Evolutionary conservation across 2,113 vertebrate genomes (phyloP), one percentile per base, ranked within the genome.

Genomic region (Rhabdornis inornatus): DNA sequence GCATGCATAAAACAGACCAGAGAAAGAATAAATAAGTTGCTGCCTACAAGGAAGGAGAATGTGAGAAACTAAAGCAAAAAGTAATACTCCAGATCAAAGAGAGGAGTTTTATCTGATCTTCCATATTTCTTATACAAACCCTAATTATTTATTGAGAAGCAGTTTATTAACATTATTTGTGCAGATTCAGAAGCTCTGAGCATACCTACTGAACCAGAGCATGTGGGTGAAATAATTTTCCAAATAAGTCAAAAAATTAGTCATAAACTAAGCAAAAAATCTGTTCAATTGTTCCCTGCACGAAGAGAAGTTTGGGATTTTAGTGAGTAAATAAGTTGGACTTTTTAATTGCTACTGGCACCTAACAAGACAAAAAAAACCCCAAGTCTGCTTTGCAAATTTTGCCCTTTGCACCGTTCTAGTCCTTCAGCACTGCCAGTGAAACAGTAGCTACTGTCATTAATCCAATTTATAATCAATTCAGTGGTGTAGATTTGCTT

Each of bases 381-480:
- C 66, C 27, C 33, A 92, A 69, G 33, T 59, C 50, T 9, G 2
- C 53, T 86, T 93, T 50, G 28, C 27, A 66, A 35, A 88, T 77
- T 28, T 70, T 92, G 31, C 50, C 45, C 35, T 74, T 88, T 63
- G 21, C 50, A n/a, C 15, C 2, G 5, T 70, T 55, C 63, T 47
- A 66, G 66, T 63, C 68, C 75, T 81, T 90, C 86, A 66, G 11
- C 27, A 40, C 5, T 88, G 42, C 39, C 61, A 76, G 25, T 45
- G 60, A 63, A 93, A 77, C 30, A 9, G 69, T 53, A 94, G 10
- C 69, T 89, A 68, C 52, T 87, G 77, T 82, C 72, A 89, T 22
- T 59, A 84, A 37, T 87, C 60, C 61, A 94, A 93, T 89, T 95
- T 95, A 75, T 64, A 77, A 92, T 81, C 90, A 94, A 64, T 78